Conservation (phyloP, 2,113 vertebrate genomes). For the Sebastes fasciatus region DNA sequence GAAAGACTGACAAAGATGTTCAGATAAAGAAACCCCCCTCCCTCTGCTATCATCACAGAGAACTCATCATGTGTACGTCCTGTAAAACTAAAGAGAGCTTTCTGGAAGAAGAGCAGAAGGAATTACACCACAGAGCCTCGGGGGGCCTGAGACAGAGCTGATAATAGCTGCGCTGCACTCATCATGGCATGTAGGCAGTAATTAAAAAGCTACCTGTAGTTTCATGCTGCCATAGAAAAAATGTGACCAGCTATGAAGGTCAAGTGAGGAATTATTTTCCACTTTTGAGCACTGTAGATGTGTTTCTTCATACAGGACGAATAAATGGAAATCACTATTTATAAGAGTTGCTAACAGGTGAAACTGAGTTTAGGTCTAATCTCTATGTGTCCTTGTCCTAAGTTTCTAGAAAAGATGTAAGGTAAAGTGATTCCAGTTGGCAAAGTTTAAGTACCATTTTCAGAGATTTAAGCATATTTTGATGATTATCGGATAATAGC, state of each 20-base stretch:
- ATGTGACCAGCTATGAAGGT: constrained; percentile 28
- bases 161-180: constrained; percentile 59
- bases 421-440: too few relatives aligned
- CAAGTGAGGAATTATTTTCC: constrained; percentile 5
- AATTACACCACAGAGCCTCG: constrained; percentile 50
- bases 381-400: too few relatives aligned
- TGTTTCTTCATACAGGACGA: not conserved
- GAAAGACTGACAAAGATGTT: not conserved
- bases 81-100: constrained; percentile 41
- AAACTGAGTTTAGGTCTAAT: too few relatives aligned
- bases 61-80: constrained; percentile 17
- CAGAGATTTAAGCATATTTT: too few relatives aligned
- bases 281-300: not conserved
- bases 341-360: too few relatives aligned
- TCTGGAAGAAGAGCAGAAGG: constrained; percentile 50
- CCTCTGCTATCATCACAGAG: constrained; percentile 1
- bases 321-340: not conserved
- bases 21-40: constrained; percentile 6
- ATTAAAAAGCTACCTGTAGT: constrained; percentile 66
- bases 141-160: constrained; percentile 51
- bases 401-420: too few relatives aligned
- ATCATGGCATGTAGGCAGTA: constrained; percentile 58
- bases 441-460: too few relatives aligned
- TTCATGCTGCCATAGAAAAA: constrained; percentile 58
- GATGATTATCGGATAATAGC: too few relatives aligned